Evolutionary conservation across 2,888 invertebrate genomes (phyloP), one percentile per base, ranked within the genome.

Genomic region (Pseudoips prasinana): DNA sequence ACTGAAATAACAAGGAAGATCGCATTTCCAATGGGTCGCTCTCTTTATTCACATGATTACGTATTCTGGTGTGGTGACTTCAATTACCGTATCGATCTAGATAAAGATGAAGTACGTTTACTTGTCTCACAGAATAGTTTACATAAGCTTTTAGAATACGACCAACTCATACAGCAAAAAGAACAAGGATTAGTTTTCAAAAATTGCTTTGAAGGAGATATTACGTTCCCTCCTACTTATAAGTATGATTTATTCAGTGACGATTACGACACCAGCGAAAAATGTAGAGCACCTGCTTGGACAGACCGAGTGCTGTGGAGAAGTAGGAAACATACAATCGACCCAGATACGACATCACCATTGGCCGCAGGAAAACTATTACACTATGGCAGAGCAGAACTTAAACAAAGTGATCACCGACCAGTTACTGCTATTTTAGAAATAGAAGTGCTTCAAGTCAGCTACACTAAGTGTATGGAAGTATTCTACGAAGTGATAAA

Each of bases 41-140:
- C 95, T 0, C 85, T 99, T 3, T 95, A 96, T 74, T 96, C 97
- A 1, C 99, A 99, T 72, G 99, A 99, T 83, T 98, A 98, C 75
- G 94, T 99, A 1, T 98, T 99, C 81, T 99, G 99, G 99, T 97
- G 98, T 76, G 99, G 99, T 0, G 99, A 99, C 86, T 99, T 99
- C 77, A 99, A 99, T 78, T 99, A 99, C 73, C 92, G 99, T 36
- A 94, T 99, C 37, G 98, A 99, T 74, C 92, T 99, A 91, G 95
- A 96, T 50, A 97, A 96, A 69, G 98, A 98, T 3, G 96, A 97
- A 71, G 94, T 98, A 43, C 96, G 97, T 66, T 93, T 95, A 39
- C 88, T 96, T 43, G 92, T 98, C 1, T 91, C 92, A 35, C 91
- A 92, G 46, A 92, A 94, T 42, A 93, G 96, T 68, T 91, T 94